Evolutionary conservation across 1,140 invertebrate genomes (phyloP), one percentile per base, ranked within the genome.

Genomic region (Sinella curviseta): DNA sequence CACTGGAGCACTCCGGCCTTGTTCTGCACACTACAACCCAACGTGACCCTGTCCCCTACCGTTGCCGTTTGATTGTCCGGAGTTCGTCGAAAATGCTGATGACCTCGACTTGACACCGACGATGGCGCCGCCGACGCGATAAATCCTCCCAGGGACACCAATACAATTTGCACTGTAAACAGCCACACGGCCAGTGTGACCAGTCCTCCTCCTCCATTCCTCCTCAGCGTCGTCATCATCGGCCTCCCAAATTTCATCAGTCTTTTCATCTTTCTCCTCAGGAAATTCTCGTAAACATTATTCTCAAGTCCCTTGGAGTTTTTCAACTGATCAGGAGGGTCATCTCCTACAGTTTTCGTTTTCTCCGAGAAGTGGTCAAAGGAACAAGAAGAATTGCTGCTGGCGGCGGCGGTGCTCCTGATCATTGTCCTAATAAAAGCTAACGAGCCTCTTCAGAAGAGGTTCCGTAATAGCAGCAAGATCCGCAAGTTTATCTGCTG

Each of bases 1-100:
- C 95, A 97, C 87, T 97, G 96, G 20, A 97, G 89, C n/a, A 92
- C 90, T 2, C 96, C 96, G 30, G 89, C 90, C 86, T 96, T 94
- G 84, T 93, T 92, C 83, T 94, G 91, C 1, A 97, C 94, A 39
- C 94, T 88, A 86, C 95, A 96, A 0, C 94, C 94, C 17, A 88
- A 82, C 17, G 86, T 84, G 4, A 95, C 93, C 33, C 92, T 90
- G 30, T 93, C 94, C 2, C 93, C 93, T 30, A 94, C 91, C 26
- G 94, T 92, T 0, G 94, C 94, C 26, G 93, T 95, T 88, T 94
- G 93, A 81, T 85, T 84, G 89, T 95, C 94, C 85, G 94, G 93
- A 1, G 94, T 84, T 67, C 83, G 39, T 75, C 83, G 48, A 76
- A 84, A 84, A 26, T 82, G 81, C 80, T 84, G 82, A 65, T 8